These are phyloP conservation scores for Erpobdella octoculata DNA, from an alignment of 2,888 invertebrate genomes.

Conservation along the genomic window DNA sequence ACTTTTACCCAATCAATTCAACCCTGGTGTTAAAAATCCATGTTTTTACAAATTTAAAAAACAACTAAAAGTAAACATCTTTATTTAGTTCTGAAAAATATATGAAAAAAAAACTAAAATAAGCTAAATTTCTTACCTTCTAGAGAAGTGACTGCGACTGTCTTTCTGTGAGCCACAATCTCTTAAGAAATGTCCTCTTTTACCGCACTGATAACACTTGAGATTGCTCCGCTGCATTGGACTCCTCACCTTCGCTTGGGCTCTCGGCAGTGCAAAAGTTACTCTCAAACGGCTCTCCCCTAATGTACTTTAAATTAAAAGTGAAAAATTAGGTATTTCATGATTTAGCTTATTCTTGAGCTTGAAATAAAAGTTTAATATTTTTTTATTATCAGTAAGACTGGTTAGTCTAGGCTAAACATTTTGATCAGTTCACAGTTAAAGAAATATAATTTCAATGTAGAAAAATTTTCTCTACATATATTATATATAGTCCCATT, in stretches of 20 bases:
- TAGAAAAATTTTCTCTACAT: too few species aligned
- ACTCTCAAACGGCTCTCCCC: constrained; percentile 57
- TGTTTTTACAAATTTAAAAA: background rate
- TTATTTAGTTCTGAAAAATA: background rate
- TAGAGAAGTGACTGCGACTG: background rate
- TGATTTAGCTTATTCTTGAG: background rate
- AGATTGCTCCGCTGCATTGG: constrained; percentile 4
- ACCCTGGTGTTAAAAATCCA: background rate
- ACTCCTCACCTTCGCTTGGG: constrained; percentile 40
- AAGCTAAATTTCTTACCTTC: background rate
- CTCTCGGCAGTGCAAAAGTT: constrained; percentile 60
- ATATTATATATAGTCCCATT: background rate
- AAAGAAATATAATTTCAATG: too few species aligned
- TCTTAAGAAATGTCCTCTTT: constrained; percentile 58
- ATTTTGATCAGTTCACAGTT: too few species aligned
- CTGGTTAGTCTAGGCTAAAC: too few species aligned
- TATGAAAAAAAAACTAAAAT: background rate
- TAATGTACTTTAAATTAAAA: constrained; percentile 51
- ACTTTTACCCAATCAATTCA: too few species aligned
- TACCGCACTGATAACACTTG: constrained; percentile 58
- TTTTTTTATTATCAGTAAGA: too few species aligned
- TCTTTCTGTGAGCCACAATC: constrained; percentile 51
- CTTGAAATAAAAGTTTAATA: background rate
- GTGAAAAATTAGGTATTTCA: background rate
- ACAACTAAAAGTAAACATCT: background rate